Evolutionary conservation across 2,797 vertebrate genomes (phyloP), one percentile per base, ranked within the genome.

Genomic region (Astyanax mexicanus): DNA sequence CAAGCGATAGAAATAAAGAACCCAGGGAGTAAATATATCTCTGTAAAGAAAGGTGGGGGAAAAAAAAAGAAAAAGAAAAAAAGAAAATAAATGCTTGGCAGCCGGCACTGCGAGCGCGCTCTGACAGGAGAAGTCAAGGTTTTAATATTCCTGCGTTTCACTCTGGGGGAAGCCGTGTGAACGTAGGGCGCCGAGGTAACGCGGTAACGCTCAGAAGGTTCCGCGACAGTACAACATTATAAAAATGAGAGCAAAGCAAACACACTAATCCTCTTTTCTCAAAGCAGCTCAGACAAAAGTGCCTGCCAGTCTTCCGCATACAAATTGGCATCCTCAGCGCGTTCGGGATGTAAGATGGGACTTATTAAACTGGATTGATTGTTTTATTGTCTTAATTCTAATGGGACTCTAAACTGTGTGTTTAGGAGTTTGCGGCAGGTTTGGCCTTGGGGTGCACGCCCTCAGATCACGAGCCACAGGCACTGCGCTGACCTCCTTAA

Each of bases 231-330:
- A 84, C 73, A 82, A 85, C 77, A 83, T 87, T 85, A 88, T 78
- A 80, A 87, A 84, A 86, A 88, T 64, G 86, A 88, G 84, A 85
- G 84, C 81, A 80, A 82, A 84, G 83, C 87, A 90, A 90, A 87
- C 71, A 74, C 78, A 83, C 71, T 90, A 86, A 91, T 88, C 86
- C 70, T 75, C 80, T 84, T 66, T 45, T 80, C 80, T 87, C 77
- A 83, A 84, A 87, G 78, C 83, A 75, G 76, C 84, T 88, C 83
- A 82, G 81, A 90, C 78, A 85, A 88, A 89, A 84, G 82, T 57
- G 72, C 67, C 76, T 80, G 83, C 70, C 83, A 89, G 85, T 88
- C 80, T 77, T 86, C 77, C 10, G 61, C 23, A 85, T 71, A 81
- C 81, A 87, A 91, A 92, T 91, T 89, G 90, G 81, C 72, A 58